Evolutionary conservation across 2,888 invertebrate genomes (phyloP), one percentile per base, ranked within the genome.

Genomic region (Amaurobius ferox): DNA sequence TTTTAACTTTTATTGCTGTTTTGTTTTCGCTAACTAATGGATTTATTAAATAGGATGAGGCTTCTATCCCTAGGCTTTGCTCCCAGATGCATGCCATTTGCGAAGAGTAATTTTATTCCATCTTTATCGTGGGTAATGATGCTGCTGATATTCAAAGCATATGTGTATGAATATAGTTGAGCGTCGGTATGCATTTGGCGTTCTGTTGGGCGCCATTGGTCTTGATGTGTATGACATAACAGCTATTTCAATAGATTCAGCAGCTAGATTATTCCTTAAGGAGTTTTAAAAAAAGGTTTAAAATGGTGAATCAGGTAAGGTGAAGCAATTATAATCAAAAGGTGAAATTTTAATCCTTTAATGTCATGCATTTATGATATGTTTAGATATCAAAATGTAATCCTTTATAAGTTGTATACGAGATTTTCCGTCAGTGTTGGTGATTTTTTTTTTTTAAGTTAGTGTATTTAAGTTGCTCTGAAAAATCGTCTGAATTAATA

Each of bases 121-220:
- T 3, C 55, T 6, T 16, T 55, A 23, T 55, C 16, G 19, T 16
- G 19, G 5, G 2, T 55, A 55, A 66, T 66, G 66, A 30, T 32
- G 23, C 30, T 23, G 66, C 32, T 32, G 66, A 66, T 66, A 66
- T 66, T 66, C 66, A 66, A 66, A 66, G 32, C 32, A 66, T 32
- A 66, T 30, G 35, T 6, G 66, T 66, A 32, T 32, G 66, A 66
- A 66, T 66, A 66, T 30, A 32, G 66, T 29, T 66, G 66, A 66
- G 66, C 66, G 66, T 66, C 66, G 66, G 66, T 66, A 66, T 66
- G 66, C 66, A 66, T 66, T n/a, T 30, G 32, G 66, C 66, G 35
- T 66, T 30, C 66, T 2, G 55, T 55, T 11, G 23, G 7, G 6
- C 13, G 13, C 55, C 7, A 16, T 55, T 7, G 11, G 19, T 23